Evolutionary conservation across 2,888 invertebrate species (phyloP).

Genomic region (Tyria jacobaeae): DNA sequence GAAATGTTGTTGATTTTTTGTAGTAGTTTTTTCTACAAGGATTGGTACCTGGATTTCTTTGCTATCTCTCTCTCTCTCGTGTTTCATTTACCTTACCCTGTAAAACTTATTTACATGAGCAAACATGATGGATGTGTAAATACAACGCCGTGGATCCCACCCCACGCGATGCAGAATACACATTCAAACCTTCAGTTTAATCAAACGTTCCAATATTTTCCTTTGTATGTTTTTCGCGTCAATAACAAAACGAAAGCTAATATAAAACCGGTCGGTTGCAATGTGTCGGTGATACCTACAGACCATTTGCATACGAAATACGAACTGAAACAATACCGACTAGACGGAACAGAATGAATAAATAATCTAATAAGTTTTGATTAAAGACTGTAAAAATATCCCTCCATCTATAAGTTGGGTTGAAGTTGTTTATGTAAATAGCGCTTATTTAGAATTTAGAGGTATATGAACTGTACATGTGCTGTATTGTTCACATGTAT

Average conservation of each 20-base stretch:
- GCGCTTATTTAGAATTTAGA: background rate
- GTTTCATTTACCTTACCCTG: background rate
- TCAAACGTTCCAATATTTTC: conserved; percentile 47
- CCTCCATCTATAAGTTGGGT: background rate
- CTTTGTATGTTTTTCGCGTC: conserved; percentile 46
- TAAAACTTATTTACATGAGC: conserved; percentile 9
- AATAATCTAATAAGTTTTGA: conserved; percentile 65
- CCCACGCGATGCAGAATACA: conserved; percentile 33
- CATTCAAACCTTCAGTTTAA: conserved; percentile 39
- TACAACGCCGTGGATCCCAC: conserved; percentile 1
- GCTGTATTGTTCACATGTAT: too few species aligned
- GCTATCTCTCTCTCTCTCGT: background rate
- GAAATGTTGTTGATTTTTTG: too few species aligned
- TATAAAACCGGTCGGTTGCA: conserved; percentile 56
- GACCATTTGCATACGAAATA: conserved; percentile 75
- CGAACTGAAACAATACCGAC: conserved; percentile 66
- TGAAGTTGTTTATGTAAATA: background rate
- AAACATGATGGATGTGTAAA: conserved; percentile 27
- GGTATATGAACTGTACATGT: too few species aligned
- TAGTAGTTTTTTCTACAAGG: too few species aligned
- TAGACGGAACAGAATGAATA: conserved; percentile 65
- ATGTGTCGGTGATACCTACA: conserved; percentile 55
- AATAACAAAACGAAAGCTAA: conserved; percentile 60
- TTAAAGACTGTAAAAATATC: conserved; percentile 53
- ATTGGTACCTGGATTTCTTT: too few species aligned